Base-by-base conservation (phyloP, 2,797 vertebrate species). In the Ciconia nigra region DNA sequence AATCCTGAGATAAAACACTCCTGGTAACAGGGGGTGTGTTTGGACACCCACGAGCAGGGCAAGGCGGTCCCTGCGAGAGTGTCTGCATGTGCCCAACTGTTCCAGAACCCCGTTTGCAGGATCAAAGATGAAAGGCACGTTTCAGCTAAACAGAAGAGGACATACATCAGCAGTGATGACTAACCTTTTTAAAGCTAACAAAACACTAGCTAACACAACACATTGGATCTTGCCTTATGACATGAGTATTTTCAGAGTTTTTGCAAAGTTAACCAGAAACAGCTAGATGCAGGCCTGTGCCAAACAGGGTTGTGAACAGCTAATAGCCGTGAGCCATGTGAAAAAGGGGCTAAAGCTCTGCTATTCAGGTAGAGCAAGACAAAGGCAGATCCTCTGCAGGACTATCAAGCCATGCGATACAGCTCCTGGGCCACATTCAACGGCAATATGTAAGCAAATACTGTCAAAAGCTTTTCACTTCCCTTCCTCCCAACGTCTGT, bases 91-190 rank as follows among this genome's bases (percentile, higher is more conserved):
- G 7, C 44, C 39, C 74, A 92, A 61, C 47, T 87, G 66, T 52
- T 97, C 87, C 87, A 92, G 94, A 95, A 91, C 33, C 35, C 81
- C 25, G 10, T 63, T 69, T 49, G 73, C 51, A 87, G 94, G 83
- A 86, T 47, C 55, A 49, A 33, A 73, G 79, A 84, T 24, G 78
- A 95, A 96, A 95, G 74, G 54, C 83, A 29, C 31, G 21, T 57
- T 95, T 96, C 94, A 91, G 83, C 67, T 95, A 76, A 89, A 89
- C 88, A 91, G 94, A 95, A 92, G 51, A 83, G 83, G 67, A 71
- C 51, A 52, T 12, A 76, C 47, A 90, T 85, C 87, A 95, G 93
- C 87, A 78, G 65, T 65, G 65, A 91, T 79, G 47, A 91, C 63
- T 89, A 87, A 73, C 63, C 8, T 42, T 77, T 79, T 93, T 47